Base-by-base conservation (phyloP, 2,888 invertebrate genomes). In the Caenorhabditis wallacei region DNA sequence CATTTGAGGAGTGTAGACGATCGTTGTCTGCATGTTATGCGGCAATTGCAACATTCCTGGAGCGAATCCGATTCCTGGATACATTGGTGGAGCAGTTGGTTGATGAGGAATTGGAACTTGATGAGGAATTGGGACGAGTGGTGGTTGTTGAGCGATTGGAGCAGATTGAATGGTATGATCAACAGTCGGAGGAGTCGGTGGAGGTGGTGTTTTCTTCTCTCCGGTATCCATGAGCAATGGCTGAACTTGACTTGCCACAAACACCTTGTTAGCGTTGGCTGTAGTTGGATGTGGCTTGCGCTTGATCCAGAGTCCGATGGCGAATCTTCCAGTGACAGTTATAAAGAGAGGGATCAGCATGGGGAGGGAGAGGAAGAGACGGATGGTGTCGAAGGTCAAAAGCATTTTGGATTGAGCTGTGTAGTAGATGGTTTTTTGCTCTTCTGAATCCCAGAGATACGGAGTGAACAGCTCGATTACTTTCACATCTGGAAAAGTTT, bases 41-140 rank as follows among this genome's bases (percentile, higher is more conserved):
- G 82, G 82, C 35, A 79, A 40, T 18, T 79, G 82, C 0, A 82
- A n/a, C 79, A 82, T 79, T 69, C 82, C 82, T 7, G 82, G 82
- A 46, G 56, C 54, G 22, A 74, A 79, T 51, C 75, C 64, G 48
- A 74, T 75, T 56, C 56, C 70, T n/a, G 57, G 57, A 48, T 63
- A 63, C 51, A 64, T 51, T 46, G 78, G 64, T 20, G 80, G 80
- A 59, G 61, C 54, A 11, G 75, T 30, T 30, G 13, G 30, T 7
- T 30, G 64, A 22, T 48, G 48, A 26, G 5, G 5, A 35, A 35
- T n/a, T 35, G 66, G 72, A 13, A 75, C 64, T 37, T 70, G 78
- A 22, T 70, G 51, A 7, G 68, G 78, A 22, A 63, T 59, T 30
- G 68, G 63, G 16, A 70, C 56, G 11, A 30, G 48, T 1, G 24